Base-by-base conservation (phyloP, 2,888 invertebrate genomes). In the Clepsis dumicolana region DNA sequence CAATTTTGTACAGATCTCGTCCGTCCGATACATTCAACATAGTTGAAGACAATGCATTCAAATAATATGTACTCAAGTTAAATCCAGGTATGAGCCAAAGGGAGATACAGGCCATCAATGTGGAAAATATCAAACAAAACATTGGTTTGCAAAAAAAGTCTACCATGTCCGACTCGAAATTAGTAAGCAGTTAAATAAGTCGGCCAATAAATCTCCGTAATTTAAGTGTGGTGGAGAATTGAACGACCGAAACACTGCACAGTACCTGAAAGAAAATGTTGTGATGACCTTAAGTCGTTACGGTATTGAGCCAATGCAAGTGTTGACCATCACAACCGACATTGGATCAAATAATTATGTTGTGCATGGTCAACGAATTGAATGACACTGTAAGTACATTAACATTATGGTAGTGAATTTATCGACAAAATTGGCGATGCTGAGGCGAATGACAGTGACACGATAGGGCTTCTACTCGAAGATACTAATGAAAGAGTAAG, bases 81-180 rank as follows among this genome's bases (percentile, higher is more conserved):
- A 56, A 32, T 35, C 56, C 56, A 38, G 38, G 35, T 1, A 56
- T 56, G 56, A 56, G 21, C 14, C 35, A 56, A 56, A 56, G 18
- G 35, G 12, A 56, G 8, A 12, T 5, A 21, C 32, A 56, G 21
- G 56, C 56, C 7, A 56, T 56, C 18, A 56, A 56, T 14, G 56
- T 56, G 7, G 35, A 35, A 14, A 57, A 57, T 14, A 57, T 57
- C 1, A 35, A 57, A 38, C 35, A 57, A n/a, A 24, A 57, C 14
- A 57, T 57, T 12, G n/a, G n/a, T n/a, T n/a, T 35, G 56, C 29
- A 0, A 57, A 24, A n/a, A 57, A 38, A 24, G 35, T 4, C 5
- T n/a, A 24, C 8, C 21, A 38, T 14, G 35, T 57, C 24, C 56
- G 24, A 14, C 2, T 57, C 4, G 21, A 57, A 24, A 12, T 57